These are phyloP conservation scores for Myrmophylax atrothorax DNA, from an alignment of 2,113 vertebrate genomes.

Conservation along the genomic window DNA sequence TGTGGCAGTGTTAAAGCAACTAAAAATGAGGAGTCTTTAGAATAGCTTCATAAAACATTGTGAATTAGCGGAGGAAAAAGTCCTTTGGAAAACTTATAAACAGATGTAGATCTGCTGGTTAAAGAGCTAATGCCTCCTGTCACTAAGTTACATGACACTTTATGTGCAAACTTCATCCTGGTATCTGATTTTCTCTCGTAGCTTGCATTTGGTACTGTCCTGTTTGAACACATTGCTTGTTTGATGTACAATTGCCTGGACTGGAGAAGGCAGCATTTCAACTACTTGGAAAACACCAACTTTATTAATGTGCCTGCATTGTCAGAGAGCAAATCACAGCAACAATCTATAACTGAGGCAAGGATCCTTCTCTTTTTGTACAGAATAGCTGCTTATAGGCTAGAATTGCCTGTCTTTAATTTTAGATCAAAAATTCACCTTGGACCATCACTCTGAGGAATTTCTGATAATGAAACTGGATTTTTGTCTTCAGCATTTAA, in stretches of 20 bases:
- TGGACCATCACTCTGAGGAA: background rate
- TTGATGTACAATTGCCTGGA: slow-evolving; percentile 88
- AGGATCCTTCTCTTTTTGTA: background rate
- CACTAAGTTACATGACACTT: background rate
- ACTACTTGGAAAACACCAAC: slow-evolving; percentile 79
- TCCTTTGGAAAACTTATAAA: background rate
- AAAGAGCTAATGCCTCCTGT: background rate
- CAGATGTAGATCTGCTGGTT: background rate
- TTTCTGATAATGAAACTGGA: background rate
- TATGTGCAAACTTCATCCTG: background rate
- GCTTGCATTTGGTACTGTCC: slow-evolving; percentile 76
- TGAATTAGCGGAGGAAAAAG: background rate
- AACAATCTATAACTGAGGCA: slow-evolving; percentile 46
- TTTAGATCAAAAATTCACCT: background rate
- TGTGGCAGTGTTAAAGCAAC: background rate
- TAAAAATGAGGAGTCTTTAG: background rate
- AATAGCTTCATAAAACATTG: background rate
- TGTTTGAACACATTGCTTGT: slow-evolving; percentile 86
- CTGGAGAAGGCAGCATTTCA: slow-evolving; percentile 85
- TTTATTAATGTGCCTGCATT: slow-evolving; percentile 77
- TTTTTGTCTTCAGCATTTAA: background rate
- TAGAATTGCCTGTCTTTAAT: background rate
- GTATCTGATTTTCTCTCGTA: slow-evolving; percentile 41
- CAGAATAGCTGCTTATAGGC: background rate
- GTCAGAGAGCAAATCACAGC: background rate